Evolutionary conservation across 92 coral and sea anemone species (phyloP).

Genomic region (Meandrina meandrites): DNA sequence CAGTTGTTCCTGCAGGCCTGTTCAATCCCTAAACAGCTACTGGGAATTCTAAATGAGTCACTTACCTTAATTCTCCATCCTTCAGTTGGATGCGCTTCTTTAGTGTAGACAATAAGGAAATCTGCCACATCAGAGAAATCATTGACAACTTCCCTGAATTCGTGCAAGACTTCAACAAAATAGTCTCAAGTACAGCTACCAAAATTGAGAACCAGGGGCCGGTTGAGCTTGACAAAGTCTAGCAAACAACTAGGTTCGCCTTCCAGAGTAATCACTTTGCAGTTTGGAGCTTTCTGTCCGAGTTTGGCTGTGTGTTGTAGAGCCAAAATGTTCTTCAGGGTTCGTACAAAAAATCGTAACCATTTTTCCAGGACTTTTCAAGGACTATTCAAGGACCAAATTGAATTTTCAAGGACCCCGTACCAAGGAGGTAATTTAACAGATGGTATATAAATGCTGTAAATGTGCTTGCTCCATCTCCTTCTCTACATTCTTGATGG

Average conservation of each 20-base stretch:
- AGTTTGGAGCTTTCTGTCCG: slow-evolving; percentile 73
- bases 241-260: slow-evolving; percentile 47
- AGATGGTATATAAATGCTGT: too few species aligned
- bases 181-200: slow-evolving; percentile 78
- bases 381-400: too few species aligned
- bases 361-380: too few species aligned
- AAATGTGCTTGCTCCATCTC: too few species aligned
- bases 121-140: slow-evolving; percentile 82
- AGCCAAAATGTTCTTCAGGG: slow-evolving; percentile 21
- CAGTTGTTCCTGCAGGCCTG: too few species aligned
- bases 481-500: too few species aligned
- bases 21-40: too few species aligned
- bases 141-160: slow-evolving; percentile 64
- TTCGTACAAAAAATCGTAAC: too few species aligned
- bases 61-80: slow-evolving; percentile 83
- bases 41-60: too few species aligned
- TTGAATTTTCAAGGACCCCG: too few species aligned
- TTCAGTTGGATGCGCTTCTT: slow-evolving; percentile 80
- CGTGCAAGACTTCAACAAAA: slow-evolving; percentile 65
- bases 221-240: slow-evolving; percentile 46
- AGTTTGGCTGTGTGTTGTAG: slow-evolving; percentile 34
- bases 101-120: slow-evolving; percentile 75
- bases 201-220: slow-evolving; percentile 78
- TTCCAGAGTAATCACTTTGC: slow-evolving; percentile 47
- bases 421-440: too few species aligned